A percentile compares a stretch with the other conserved stretches of the same genome.
phyloP scores from a whole-genome alignment of 1,140 invertebrate species.

The Chironomus striatipennis region DNA sequence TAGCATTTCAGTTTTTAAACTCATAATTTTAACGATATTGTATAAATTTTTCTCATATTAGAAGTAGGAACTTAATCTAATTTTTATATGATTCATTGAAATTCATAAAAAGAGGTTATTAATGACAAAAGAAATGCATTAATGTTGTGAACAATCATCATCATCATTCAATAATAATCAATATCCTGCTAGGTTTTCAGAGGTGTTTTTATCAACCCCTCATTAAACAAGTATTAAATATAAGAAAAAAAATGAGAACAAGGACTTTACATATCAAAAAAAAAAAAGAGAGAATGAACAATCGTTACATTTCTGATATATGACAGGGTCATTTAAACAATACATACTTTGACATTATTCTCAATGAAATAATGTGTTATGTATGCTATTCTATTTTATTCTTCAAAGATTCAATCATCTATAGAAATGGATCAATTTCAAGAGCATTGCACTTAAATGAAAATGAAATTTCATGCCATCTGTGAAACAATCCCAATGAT shows the following conservation, averaged over 20 bases:
- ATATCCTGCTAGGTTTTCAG: neutral
- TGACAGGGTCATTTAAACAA: neutral
- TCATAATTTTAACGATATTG: no score
- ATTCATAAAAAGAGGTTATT: no score
- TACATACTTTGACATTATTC: neutral
- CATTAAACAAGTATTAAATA: constrained; percentile 6
- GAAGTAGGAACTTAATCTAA: no score
- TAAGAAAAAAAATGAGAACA: neutral
- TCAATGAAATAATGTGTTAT: neutral
- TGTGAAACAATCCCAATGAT: constrained; percentile 21
- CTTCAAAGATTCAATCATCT: neutral
- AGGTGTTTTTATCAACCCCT: neutral
- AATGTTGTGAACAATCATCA: no score
- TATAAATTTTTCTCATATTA: no score
- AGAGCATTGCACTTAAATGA: neutral
- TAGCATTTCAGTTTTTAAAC: no score
- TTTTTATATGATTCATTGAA: no score
- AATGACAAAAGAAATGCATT: no score
- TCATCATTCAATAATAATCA: no score
- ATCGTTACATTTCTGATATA: neutral
- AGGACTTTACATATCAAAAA: neutral
- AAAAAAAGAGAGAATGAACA: neutral
- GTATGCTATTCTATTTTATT: neutral
- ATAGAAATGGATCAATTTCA: constrained; percentile 5
- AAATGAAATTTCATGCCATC: constrained; percentile 19